These are phyloP conservation scores for Anagyrus pseudococci DNA, from an alignment of 2,888 invertebrate genomes.

Conservation along the genomic window DNA sequence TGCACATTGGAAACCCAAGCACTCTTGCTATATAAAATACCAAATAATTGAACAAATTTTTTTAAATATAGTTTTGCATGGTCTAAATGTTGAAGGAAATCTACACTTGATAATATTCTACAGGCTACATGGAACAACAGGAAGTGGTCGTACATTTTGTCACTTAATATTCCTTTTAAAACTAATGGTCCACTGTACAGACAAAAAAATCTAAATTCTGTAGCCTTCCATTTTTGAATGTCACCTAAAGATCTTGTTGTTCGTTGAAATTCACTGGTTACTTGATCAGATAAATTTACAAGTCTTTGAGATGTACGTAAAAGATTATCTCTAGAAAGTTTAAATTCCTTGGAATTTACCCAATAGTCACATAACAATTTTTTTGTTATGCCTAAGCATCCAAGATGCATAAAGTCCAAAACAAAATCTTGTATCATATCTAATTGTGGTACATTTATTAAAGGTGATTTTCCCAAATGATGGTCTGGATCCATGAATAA, in stretches of 20 bases:
- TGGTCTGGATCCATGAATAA: neutral
- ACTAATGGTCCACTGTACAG: constrained; percentile 1
- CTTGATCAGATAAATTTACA: neutral
- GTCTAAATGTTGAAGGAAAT: neutral
- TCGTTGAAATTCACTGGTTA: neutral
- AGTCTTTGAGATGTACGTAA: neutral
- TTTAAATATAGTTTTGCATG: neutral
- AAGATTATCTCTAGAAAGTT: too few relatives aligned
- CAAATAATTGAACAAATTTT: neutral
- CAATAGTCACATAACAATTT: constrained; percentile 28
- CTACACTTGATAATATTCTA: neutral
- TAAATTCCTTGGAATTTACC: too few relatives aligned
- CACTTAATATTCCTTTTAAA: neutral
- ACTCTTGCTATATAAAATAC: too few relatives aligned
- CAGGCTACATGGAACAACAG: neutral
- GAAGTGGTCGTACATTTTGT: neutral
- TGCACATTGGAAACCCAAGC: too few relatives aligned
- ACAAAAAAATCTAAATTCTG: constrained; percentile 2
- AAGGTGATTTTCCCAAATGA: neutral
- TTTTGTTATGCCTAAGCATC: constrained; percentile 36
- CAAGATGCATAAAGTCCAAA: constrained; percentile 40
- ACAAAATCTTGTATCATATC: constrained; percentile 33
- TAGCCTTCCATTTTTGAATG: constrained; percentile 9
- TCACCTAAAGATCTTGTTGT: constrained; percentile 3
- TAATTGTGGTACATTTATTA: constrained; percentile 11